Evolutionary conservation across 1,140 invertebrate species (phyloP), one percentile per base, ranked within the genome.

Genomic region (Hypsibius dujardini): DNA sequence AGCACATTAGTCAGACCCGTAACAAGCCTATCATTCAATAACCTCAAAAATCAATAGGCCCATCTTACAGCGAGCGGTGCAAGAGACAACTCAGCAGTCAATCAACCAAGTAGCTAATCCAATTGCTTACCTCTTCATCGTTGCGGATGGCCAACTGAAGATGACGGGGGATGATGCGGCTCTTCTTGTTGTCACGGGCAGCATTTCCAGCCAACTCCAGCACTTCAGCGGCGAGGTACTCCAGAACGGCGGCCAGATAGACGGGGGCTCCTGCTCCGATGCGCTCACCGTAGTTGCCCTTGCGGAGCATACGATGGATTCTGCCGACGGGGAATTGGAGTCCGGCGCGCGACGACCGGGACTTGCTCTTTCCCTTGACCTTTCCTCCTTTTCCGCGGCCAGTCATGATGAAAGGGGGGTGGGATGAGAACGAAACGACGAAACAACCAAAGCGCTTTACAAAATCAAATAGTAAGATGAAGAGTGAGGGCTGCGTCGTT

Each of bases 121-220:
- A 56, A n/a, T 56, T 56, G 50, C 50, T 56, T 56, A 56, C 50
- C 50, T 92, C 90, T 74, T 90, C 88, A 79, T 93, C 90, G 79
- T 90, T 90, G 50, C 87, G 82, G 40, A 92, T 87, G 2, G 89
- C 90, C 69, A 92, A 78, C 72, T 90, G 84, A 1, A 92, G 81
- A 77, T 93, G 89, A 69, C 89, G 82, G 0, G 90, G 90, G 71
- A 87, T 87, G 56, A 92, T 88, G 71, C 89, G 82, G 1, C 82
- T 78, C 75, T 81, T 83, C 74, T 83, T 83, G 75, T 83, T 81
- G 75, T 83, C 82, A 62, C 81, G 76, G 46, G 81, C 81, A 72
- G 81, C 81, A 77, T 83, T 83, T 47, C 82, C 82, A 72, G 82
- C 82, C 74, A 88, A 84, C 75, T 88, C 87, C 70, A 88, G 78